Evolutionary conservation across 2,888 invertebrate genomes (phyloP).

Genomic region (Cryptus armator): DNA sequence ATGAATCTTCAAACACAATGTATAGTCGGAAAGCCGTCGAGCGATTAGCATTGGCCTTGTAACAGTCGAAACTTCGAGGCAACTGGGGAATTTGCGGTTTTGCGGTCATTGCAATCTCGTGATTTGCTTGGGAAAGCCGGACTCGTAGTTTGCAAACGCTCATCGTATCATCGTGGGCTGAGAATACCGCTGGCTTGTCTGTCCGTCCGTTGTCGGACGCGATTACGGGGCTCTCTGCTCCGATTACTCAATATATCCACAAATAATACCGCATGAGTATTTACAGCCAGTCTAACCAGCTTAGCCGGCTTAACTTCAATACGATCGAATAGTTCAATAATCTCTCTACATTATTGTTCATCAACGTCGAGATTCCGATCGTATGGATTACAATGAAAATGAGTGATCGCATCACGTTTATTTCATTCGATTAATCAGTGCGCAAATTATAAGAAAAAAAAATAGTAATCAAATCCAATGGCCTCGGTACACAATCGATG

Average conservation of each 20-base stretch:
- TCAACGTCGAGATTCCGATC: slow-evolving; percentile 1
- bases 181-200: slow-evolving; percentile 1
- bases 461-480: slow-evolving; percentile 28
- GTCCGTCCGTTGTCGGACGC: slow-evolving; percentile 5
- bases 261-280: neutral
- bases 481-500: slow-evolving; percentile 18
- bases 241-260: slow-evolving; percentile 27
- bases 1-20: neutral
- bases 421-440: slow-evolving; percentile 44
- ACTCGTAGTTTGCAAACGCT: slow-evolving; percentile 66
- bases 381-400: neutral
- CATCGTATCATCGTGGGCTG: slow-evolving; percentile 32
- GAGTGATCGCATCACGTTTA: slow-evolving; percentile 15
- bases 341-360: slow-evolving; percentile 13
- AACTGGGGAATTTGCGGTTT: slow-evolving; percentile 68
- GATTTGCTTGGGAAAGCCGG: slow-evolving; percentile 69
- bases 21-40: neutral
- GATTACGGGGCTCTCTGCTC: slow-evolving; percentile 24
- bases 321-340: neutral
- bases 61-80: slow-evolving; percentile 64
- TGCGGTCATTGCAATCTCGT: slow-evolving; percentile 66
- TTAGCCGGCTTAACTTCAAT: too few relatives aligned
- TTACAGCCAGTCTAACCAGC: neutral
- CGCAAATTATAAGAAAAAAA: neutral
- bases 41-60: slow-evolving; percentile 71